Evolutionary conservation across 2,888 invertebrate genomes (phyloP).

Genomic region (Zygaena filipendulae): DNA sequence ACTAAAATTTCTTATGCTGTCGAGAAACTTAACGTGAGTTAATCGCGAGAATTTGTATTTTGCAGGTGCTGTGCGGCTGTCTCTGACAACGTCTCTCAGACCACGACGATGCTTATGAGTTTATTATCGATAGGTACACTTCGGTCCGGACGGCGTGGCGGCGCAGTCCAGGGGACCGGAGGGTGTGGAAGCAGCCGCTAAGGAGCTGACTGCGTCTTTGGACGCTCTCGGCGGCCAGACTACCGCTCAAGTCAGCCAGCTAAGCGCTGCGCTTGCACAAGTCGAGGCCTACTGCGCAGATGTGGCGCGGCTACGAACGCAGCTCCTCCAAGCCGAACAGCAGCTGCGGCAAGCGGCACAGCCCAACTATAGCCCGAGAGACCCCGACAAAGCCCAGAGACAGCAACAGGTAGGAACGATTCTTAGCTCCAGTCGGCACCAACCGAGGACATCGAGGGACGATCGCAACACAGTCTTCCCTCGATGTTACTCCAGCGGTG

Average conservation of each 20-base stretch:
- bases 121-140: constrained; percentile 76
- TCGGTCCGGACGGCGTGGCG: constrained; percentile 87
- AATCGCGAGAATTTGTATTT: background rate
- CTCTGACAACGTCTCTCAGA: too few species aligned
- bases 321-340: constrained; percentile 89
- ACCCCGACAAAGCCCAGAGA: constrained; percentile 81
- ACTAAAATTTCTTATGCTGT: constrained; percentile 89
- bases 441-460: constrained; percentile 20
- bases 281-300: constrained; percentile 90
- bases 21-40: constrained; percentile 87
- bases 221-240: constrained; percentile 73
- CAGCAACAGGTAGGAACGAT: constrained; percentile 87
- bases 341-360: constrained; percentile 84
- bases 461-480: constrained; percentile 1
- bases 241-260: constrained; percentile 71
- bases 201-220: constrained; percentile 75
- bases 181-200: constrained; percentile 77
- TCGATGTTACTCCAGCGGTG: constrained; percentile 4
- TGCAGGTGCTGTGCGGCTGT: too few species aligned
- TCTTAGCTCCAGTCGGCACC: too few species aligned
- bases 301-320: constrained; percentile 84
- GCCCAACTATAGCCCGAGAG: constrained; percentile 84
- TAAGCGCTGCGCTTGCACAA: constrained; percentile 83
- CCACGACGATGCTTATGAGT: too few species aligned
- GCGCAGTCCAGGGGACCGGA: constrained; percentile 76